Percentiles rank a stretch among this genome's conserved stretches.
phyloP scores from a whole-genome alignment of 2,797 vertebrate genomes.

The Sternarchorhynchus goeldii region DNA sequence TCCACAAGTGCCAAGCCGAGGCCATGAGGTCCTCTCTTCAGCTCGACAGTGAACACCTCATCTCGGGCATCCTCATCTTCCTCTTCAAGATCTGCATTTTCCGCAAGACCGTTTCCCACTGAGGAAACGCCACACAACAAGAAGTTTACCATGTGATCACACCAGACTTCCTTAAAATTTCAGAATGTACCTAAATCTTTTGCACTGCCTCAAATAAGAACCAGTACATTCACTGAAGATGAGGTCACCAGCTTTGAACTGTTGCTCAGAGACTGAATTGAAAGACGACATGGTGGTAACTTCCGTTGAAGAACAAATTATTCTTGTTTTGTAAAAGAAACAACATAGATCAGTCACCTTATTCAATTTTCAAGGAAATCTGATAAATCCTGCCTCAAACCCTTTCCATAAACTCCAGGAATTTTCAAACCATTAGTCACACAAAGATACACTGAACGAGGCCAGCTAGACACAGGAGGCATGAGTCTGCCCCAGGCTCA shows the following conservation, averaged over 20 bases:
- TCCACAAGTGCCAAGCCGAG: slow-evolving; percentile 79
- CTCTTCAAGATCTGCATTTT: slow-evolving; percentile 46
- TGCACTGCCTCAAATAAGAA: no score
- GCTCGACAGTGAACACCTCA: slow-evolving; percentile 76
- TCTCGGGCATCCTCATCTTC: slow-evolving; percentile 64
- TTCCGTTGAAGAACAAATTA: no score
- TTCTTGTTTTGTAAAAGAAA: no score
- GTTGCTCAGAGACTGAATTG: no score
- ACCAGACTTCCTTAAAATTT: not conserved
- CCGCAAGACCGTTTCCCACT: slow-evolving; percentile 34
- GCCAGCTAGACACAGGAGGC: slow-evolving; percentile 4
- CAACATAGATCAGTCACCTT: no score
- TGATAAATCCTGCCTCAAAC: not conserved
- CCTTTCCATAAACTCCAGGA: no score
- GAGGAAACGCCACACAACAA: slow-evolving; percentile 16
- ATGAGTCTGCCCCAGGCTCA: slow-evolving; percentile 10
- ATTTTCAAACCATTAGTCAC: not conserved
- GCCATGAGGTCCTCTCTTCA: slow-evolving; percentile 73
- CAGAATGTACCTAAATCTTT: not conserved
- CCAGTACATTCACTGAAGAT: no score
- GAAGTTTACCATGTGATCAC: not conserved
- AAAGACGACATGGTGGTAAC: no score
- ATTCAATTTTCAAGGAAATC: not conserved
- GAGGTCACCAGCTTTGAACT: no score
- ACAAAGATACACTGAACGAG: slow-evolving; percentile 2